Conservation (phyloP, 2,888 invertebrate genomes). For the Drosophila stalkeri region DNA sequence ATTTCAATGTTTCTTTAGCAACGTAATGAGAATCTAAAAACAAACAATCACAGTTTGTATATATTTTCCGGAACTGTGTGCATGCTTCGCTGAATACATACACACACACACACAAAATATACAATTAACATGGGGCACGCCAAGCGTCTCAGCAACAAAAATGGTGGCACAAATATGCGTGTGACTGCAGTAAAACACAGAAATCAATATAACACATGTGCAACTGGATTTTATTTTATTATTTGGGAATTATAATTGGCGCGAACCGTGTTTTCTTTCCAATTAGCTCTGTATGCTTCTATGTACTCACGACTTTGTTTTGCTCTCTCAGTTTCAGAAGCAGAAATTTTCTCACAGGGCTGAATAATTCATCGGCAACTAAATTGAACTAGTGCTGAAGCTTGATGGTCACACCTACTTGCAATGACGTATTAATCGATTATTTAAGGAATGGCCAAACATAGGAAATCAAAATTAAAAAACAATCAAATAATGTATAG, state of each 20-base stretch:
- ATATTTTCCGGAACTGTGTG: slow-evolving; percentile 26
- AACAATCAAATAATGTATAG: too few relatives aligned
- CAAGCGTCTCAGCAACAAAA: slow-evolving; percentile 24
- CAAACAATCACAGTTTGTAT: slow-evolving; percentile 38
- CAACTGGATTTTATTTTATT: slow-evolving; percentile 20
- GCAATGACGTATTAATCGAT: too few relatives aligned
- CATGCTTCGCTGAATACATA: slow-evolving; percentile 31
- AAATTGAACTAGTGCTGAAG: slow-evolving; percentile 16
- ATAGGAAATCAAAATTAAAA: too few relatives aligned
- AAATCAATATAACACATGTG: not conserved
- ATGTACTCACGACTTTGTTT: slow-evolving; percentile 47
- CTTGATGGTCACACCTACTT: slow-evolving; percentile 25
- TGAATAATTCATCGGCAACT: slow-evolving; percentile 82
- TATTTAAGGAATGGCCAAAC: not conserved
- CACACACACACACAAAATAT: slow-evolving; percentile 11
- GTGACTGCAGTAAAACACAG: slow-evolving; percentile 15
- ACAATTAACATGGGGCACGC: slow-evolving; percentile 20
- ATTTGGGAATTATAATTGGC: slow-evolving; percentile 37
- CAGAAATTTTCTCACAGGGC: slow-evolving; percentile 47
- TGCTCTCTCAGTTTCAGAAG: slow-evolving; percentile 36
- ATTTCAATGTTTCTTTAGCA: slow-evolving; percentile 23
- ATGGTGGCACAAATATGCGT: not conserved
- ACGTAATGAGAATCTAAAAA: slow-evolving; percentile 12
- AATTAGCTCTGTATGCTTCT: slow-evolving; percentile 40
- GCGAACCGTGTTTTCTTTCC: slow-evolving; percentile 49